Percentiles rank a stretch among this genome's conserved stretches.
phyloP scores from a whole-genome alignment of 64 coral and sea anemone species.

The Anthopleura sola region DNA sequence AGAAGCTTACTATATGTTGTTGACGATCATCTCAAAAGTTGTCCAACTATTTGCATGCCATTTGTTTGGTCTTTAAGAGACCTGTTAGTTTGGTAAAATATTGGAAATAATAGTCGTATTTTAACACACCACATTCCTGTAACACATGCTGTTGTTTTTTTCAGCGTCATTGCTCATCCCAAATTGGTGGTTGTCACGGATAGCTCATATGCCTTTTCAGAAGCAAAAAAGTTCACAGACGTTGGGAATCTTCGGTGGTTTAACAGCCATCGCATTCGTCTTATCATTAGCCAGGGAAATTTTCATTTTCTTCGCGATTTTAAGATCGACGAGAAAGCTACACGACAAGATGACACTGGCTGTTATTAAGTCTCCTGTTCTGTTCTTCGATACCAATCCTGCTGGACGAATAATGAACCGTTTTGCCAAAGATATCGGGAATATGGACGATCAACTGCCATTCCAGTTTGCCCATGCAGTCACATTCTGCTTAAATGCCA shows the following conservation, averaged over 20 bases:
- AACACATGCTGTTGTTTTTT: too few species aligned
- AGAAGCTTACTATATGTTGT: too few species aligned
- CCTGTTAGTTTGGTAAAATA: too few species aligned
- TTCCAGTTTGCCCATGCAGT: not conserved
- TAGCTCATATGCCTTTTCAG: not conserved
- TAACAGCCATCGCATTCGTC: not conserved
- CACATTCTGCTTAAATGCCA: not conserved
- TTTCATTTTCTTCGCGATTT: not conserved
- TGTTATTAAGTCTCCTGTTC: conserved; percentile 33
- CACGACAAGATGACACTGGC: conserved; percentile 5
- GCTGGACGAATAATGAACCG: conserved; percentile 61
- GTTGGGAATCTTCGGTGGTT: not conserved
- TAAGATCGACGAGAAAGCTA: not conserved
- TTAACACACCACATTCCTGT: too few species aligned
- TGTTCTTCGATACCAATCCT: conserved; percentile 59
- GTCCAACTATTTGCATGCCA: too few species aligned
- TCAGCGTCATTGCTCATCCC: conserved; percentile 8
- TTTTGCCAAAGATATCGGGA: conserved; percentile 58
- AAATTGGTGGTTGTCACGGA: not conserved
- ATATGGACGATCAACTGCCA: conserved; percentile 42
- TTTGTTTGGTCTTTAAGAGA: too few species aligned
- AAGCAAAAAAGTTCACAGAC: not conserved
- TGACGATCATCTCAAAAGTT: too few species aligned
- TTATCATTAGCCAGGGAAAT: not conserved
- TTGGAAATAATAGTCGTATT: too few species aligned